Base-by-base conservation (phyloP, 1,140 invertebrate genomes). In the Diabrotica undecimpunctata region DNA sequence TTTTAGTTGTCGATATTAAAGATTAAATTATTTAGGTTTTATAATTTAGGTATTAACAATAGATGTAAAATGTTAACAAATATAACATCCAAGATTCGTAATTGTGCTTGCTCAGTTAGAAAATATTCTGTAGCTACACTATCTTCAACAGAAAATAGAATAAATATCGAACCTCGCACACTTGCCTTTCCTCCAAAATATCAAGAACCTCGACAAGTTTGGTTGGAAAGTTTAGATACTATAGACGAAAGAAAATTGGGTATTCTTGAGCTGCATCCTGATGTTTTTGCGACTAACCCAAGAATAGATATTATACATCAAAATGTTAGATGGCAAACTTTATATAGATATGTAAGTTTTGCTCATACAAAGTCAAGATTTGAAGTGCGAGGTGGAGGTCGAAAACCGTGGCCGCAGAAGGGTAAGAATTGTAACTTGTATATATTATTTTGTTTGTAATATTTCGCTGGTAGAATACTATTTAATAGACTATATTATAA, bases 331-430 rank as follows among this genome's bases (percentile, higher is more conserved):
- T 99, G 97, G 97, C 97, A 99, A 79, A 82, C 71, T 69, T 84
- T 88, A 62, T 97, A 96, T 79, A 85, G 87, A 77, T 88, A 83
- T 81, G 89, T 98, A 57, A 85, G 83, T 68, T 91, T 87, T 80
- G 87, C 86, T 1, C 86, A 88, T 73, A 84, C 88, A 6, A 89
- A 90, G 79, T 87, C 86, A 0, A 81, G 91, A 62, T 88, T 89
- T 12, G 97, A 99, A 83, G 86, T 95, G 61, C 79, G 84, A 56
- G 95, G 96, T 61, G 93, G 94, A 62, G 94, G 91, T 5, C 81
- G 85, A 39, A 98, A 98, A 75, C 96, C 96, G 0, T 97, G 95
- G 93, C 93, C 91, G 7, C 97, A 99, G 77, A 99, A 99, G 83
- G 95, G 95, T 65, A 74, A 37, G 41, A 10, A 12, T 58, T 46